Percentiles rank a stretch among this genome's conserved stretches.
These are phyloP conservation scores for Polydrusus pterygomalis DNA, from an alignment of 2,888 invertebrate genomes.

Conservation along the genomic window DNA sequence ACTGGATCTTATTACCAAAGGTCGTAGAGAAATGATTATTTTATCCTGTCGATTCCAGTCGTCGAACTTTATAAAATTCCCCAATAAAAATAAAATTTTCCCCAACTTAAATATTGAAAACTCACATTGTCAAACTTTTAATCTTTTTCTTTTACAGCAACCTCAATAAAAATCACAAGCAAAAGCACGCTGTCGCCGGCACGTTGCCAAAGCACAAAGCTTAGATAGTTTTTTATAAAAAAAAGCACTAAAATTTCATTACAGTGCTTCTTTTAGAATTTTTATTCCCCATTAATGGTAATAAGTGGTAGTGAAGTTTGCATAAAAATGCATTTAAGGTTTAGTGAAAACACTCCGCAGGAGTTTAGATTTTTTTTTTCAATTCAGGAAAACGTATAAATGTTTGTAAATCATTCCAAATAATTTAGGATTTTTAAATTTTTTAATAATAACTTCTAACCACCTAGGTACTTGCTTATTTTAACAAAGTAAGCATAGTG, in stretches of 20 bases:
- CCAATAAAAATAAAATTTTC: neutral
- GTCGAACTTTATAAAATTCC: neutral
- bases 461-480: too few relatives aligned
- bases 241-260: conserved; percentile 53
- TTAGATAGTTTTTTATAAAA: conserved; percentile 34
- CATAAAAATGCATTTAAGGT: conserved; percentile 47
- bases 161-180: conserved; percentile 32
- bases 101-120: neutral
- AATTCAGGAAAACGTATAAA: neutral
- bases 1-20: too few relatives aligned
- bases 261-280: conserved; percentile 50
- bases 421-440: too few relatives aligned
- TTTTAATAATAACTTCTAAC: too few relatives aligned
- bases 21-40: too few relatives aligned
- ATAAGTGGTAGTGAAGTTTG: conserved; percentile 45
- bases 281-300: conserved; percentile 53
- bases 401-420: too few relatives aligned
- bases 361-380: neutral
- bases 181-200: conserved; percentile 32
- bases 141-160: conserved; percentile 5
- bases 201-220: conserved; percentile 45
- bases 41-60: too few relatives aligned
- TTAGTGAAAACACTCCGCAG: conserved; percentile 2
- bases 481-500: too few relatives aligned
- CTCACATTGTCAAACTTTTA: neutral